Conservation (phyloP, 2,888 invertebrate genomes). For the Ormyrus nitidulus region DNA sequence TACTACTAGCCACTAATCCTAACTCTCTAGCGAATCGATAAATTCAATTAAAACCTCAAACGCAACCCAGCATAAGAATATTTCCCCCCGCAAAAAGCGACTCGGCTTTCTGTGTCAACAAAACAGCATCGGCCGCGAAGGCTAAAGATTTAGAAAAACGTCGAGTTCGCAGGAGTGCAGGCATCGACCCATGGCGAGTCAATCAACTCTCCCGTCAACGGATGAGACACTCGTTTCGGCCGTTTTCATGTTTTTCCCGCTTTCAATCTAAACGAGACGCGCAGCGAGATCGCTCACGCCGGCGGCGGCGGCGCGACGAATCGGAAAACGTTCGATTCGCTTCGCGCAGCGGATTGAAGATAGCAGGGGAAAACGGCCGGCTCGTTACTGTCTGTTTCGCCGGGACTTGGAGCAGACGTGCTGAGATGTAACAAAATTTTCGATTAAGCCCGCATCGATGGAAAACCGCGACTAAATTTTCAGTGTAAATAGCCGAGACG, state of each 20-base stretch:
- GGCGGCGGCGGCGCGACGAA: slow-evolving; percentile 52
- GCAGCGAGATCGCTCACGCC: neutral
- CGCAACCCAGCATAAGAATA: no score
- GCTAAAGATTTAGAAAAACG: slow-evolving; percentile 2
- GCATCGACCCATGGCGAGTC: neutral
- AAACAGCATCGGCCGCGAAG: no score
- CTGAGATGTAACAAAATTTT: slow-evolving; percentile 40
- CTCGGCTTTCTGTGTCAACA: no score
- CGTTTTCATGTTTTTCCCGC: neutral
- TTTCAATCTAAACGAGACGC: neutral
- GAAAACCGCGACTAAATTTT: slow-evolving; percentile 19
- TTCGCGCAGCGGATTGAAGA: slow-evolving; percentile 44
- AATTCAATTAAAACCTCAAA: no score
- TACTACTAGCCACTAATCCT: no score
- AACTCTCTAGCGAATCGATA: no score
- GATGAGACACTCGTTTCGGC: neutral
- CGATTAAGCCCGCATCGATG: neutral
- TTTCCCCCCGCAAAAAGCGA: no score
- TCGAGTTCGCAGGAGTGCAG: neutral
- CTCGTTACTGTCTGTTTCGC: slow-evolving; percentile 1
- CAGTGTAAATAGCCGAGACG: neutral
- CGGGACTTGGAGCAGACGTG: neutral
- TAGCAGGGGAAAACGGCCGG: neutral
- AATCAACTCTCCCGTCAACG: neutral
- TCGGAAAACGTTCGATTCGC: slow-evolving; percentile 40